A percentile compares a stretch with the other conserved stretches of the same genome.
Conservation (phyloP, 2,888 invertebrate species). For the Fabriciana adippe region DNA sequence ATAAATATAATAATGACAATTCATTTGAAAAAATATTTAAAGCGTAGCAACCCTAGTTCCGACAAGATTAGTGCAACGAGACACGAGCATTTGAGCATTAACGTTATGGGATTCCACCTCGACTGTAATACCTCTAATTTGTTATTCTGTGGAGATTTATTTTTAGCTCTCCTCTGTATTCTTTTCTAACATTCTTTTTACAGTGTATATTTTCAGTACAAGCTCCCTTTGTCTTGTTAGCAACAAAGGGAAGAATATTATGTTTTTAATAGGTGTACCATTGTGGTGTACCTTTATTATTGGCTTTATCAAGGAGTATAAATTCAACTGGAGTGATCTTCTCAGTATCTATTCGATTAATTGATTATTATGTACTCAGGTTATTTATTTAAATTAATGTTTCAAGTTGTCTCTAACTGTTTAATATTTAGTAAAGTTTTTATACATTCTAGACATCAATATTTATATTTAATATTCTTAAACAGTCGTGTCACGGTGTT, state of each 20-base stretch:
- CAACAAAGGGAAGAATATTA: neutral
- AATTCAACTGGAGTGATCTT: too few relatives aligned
- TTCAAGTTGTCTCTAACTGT: too few relatives aligned
- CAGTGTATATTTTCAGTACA: neutral
- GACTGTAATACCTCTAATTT: slow-evolving; percentile 31
- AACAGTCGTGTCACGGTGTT: neutral
- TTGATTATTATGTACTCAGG: too few relatives aligned
- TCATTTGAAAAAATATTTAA: neutral
- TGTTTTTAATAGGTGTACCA: neutral
- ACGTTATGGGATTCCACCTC: slow-evolving; percentile 33
- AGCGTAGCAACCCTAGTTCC: slow-evolving; percentile 9
- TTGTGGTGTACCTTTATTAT: neutral
- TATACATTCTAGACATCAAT: neutral
- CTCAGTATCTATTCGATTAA: too few relatives aligned
- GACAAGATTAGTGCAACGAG: slow-evolving; percentile 31
- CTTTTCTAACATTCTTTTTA: slow-evolving; percentile 3
- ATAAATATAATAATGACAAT: too few relatives aligned
- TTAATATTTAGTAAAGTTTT: too few relatives aligned
- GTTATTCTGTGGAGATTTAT: slow-evolving; percentile 30
- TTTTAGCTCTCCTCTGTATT: slow-evolving; percentile 13
- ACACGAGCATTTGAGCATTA: slow-evolving; percentile 35
- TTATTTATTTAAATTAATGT: too few relatives aligned
- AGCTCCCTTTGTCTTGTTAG: slow-evolving; percentile 1
- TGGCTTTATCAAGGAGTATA: too few relatives aligned
- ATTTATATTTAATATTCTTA: neutral